phyloP scores from a whole-genome alignment of 1,140 invertebrate genomes.

The Papilio polytes region DNA sequence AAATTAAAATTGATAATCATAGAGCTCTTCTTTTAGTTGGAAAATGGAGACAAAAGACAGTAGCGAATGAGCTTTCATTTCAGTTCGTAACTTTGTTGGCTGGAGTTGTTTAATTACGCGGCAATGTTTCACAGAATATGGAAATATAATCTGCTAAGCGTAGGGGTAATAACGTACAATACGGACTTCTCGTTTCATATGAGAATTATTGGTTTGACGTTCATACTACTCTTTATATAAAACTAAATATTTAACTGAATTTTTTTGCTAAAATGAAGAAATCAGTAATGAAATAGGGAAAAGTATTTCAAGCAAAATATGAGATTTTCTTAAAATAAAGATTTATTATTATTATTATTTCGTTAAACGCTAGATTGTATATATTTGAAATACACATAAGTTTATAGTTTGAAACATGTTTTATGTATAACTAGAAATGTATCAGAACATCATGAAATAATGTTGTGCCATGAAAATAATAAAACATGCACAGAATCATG shows the following conservation, averaged over 20 bases:
- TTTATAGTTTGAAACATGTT: too few species aligned
- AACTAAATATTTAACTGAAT: background rate
- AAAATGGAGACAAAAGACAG: constrained; percentile 22
- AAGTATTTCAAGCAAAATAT: too few species aligned
- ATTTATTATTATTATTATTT: too few species aligned
- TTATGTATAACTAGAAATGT: too few species aligned
- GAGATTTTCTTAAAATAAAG: too few species aligned
- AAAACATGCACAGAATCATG: too few species aligned
- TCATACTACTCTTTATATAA: background rate
- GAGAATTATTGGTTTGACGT: background rate
- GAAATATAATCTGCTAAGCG: constrained; percentile 15
- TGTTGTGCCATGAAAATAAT: too few species aligned
- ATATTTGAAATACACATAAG: too few species aligned
- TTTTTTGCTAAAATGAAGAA: too few species aligned
- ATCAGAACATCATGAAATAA: too few species aligned
- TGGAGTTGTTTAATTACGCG: constrained; percentile 15
- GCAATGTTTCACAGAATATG: constrained; percentile 1
- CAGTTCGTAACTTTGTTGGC: constrained; percentile 6
- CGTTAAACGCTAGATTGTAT: too few species aligned
- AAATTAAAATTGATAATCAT: constrained; percentile 25
- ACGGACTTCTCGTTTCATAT: background rate
- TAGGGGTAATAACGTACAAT: background rate
- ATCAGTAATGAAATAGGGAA: too few species aligned
- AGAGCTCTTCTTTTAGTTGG: constrained; percentile 17
- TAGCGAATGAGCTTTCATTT: constrained; percentile 13